phyloP scores from a whole-genome alignment of 1,140 invertebrate species.

The Monomorium pharaonis region DNA sequence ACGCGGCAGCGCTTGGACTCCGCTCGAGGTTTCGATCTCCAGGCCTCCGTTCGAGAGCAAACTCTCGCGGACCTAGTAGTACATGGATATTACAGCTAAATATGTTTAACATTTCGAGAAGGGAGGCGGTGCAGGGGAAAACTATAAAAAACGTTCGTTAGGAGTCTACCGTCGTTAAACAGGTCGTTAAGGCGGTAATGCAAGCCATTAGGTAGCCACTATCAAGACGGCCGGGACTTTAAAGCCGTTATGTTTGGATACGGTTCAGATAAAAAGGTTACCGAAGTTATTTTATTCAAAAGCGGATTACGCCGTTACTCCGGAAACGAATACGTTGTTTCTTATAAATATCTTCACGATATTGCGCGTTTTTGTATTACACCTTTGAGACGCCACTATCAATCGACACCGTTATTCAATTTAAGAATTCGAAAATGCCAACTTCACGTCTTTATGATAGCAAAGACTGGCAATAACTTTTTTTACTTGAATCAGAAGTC shows the following conservation, averaged over 20 bases:
- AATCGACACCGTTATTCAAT: too few relatives aligned
- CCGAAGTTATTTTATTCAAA: background rate
- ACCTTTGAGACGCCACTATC: too few relatives aligned
- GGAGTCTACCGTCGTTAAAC: background rate
- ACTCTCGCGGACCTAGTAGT: background rate
- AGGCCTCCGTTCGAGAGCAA: background rate
- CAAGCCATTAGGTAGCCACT: background rate
- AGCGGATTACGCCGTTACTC: background rate
- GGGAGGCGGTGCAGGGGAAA: too few relatives aligned
- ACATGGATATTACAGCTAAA: background rate
- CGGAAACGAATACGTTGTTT: background rate
- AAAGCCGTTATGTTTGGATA: background rate
- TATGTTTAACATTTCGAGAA: background rate
- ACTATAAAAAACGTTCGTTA: constrained; percentile 10
- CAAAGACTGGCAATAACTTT: background rate
- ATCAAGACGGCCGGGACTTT: background rate
- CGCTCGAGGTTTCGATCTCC: background rate
- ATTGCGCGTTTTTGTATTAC: background rate
- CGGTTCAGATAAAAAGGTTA: background rate
- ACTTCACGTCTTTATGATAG: background rate
- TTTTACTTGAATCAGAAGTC: background rate
- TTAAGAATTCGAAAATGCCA: background rate
- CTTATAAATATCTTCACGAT: background rate
- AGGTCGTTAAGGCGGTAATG: background rate
- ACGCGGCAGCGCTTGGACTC: too few relatives aligned